Conservation (phyloP, 1,140 invertebrate genomes). For the Copidosoma floridanum region DNA sequence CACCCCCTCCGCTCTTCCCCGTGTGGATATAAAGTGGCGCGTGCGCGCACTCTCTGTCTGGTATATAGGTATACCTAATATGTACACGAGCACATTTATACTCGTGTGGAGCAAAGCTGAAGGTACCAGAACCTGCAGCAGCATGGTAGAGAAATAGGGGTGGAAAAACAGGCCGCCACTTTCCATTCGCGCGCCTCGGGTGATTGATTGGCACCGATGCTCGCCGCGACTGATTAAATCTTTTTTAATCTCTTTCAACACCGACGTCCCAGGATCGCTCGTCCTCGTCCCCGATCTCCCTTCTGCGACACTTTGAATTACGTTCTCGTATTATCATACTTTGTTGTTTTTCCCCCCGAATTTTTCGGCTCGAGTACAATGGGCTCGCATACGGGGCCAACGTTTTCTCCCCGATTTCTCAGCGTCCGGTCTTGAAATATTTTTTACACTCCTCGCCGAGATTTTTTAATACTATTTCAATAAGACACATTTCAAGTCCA, state of each 20-base stretch:
- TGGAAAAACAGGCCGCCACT: conserved; percentile 24
- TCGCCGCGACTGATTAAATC: conserved; percentile 56
- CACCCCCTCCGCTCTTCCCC: background rate
- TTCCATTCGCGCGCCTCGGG: conserved; percentile 31
- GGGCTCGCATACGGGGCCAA: no score
- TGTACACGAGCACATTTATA: no score
- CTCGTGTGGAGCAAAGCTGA: conserved; percentile 33
- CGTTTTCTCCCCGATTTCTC: background rate
- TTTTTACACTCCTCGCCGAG: no score
- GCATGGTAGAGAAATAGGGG: conserved; percentile 16
- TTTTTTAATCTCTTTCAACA: conserved; percentile 54
- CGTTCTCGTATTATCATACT: background rate
- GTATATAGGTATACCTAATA: no score
- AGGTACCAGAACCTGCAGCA: background rate
- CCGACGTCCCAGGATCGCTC: conserved; percentile 43
- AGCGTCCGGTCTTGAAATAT: background rate
- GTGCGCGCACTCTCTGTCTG: background rate
- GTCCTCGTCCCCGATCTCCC: background rate
- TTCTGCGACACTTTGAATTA: background rate
- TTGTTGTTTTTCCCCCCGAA: background rate
- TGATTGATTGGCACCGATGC: conserved; percentile 56
- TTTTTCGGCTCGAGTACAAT: background rate
- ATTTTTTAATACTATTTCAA: no score
- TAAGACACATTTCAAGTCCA: no score
- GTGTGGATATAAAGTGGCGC: background rate